Evolutionary conservation across 2,888 invertebrate genomes (phyloP), one percentile per base, ranked within the genome.

Genomic region (Perizoma flavofasciatum): DNA sequence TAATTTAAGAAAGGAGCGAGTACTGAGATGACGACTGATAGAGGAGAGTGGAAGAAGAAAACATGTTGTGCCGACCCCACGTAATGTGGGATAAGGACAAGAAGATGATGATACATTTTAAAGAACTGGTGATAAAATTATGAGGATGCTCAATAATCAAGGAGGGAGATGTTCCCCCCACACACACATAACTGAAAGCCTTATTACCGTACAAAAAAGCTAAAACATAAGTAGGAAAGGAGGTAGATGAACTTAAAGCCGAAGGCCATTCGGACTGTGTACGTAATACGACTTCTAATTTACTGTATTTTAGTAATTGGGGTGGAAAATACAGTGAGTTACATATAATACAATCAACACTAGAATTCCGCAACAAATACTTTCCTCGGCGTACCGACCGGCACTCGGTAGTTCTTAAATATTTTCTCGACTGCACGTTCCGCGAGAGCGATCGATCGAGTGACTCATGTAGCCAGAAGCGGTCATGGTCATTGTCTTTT

Each of bases 401-500:
- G 34, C 11, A 43, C 41, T 46, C 46, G 9, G 35, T 54, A 58
- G 57, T 58, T 58, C 62, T 55, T 49, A 49, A 48, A 55, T 40
- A 56, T 54, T 58, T 51, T 55, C 58, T 58, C 51, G 48, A 49
- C 54, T 46, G 35, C 43, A 53, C 51, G 59, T 59, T 55, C 48
- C 58, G 54, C 51, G 49, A 62, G 56, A 57, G 49, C 55, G 64
- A 64, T 63, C 64, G 66, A 68, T 58, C 45, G 49, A 56, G 53
- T 68, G 66, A 66, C 61, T 65, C 68, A 68, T 57, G 49, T 58
- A 51, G 59, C 58, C 56, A 47, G 63, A 63, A 60, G 54, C 67
- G 67, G 68, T 69, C 70, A 70, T 57, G 69, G 70, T 59, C 71
- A 66, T 68, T 71, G 62, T 67, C 68, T 69, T 59, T 55, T 56